Evolutionary conservation across 2,113 vertebrate species (phyloP), one percentile per base, ranked within the genome.

Genomic region (Dendrocopos noguchii): DNA sequence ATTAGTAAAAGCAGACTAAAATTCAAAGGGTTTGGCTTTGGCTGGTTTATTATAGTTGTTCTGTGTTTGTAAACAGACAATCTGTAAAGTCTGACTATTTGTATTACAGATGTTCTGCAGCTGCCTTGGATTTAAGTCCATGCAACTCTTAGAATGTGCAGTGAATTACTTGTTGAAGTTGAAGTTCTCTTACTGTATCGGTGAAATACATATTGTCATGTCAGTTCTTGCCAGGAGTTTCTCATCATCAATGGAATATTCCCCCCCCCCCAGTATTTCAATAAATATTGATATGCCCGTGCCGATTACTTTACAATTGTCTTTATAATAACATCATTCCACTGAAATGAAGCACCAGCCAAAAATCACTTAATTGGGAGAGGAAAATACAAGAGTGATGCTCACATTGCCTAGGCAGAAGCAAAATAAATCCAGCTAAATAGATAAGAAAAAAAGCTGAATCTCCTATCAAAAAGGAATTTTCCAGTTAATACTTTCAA

Each of bases 271-370:
- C 98, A 98, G 97, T 98, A 98, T 98, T 98, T 98, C 98, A 99
- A 99, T 98, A 98, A 98, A 99, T 98, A 98, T 98, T 97, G 97
- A 97, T 98, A 98, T 98, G 98, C 97, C 97, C 94, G 65, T 94
- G 96, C 97, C 94, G 88, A 94, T 93, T 53, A 95, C 77, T 97
- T 95, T 95, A 91, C 47, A 94, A 95, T 92, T 94, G 93, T 95
- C 90, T 97, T 96, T 96, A 79, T 96, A 82, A 88, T 36, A 84
- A 90, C 57, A 71, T 93, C 86, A 57, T 76, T 93, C 29, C 77
- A 14, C 25, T 36, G 29, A 74, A 75, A 83, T 7, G 36, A 72
- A 72, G 61, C 66, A 74, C 34, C 34, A 42, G 28, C 59, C 36
- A 87, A 81, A 94, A 87, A 61, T 59, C 36, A 47, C n/a, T 44